A percentile compares a stretch with the other conserved stretches of the same genome.
Conservation (phyloP, 2,113 vertebrate species). For the Sander vitreus region DNA sequence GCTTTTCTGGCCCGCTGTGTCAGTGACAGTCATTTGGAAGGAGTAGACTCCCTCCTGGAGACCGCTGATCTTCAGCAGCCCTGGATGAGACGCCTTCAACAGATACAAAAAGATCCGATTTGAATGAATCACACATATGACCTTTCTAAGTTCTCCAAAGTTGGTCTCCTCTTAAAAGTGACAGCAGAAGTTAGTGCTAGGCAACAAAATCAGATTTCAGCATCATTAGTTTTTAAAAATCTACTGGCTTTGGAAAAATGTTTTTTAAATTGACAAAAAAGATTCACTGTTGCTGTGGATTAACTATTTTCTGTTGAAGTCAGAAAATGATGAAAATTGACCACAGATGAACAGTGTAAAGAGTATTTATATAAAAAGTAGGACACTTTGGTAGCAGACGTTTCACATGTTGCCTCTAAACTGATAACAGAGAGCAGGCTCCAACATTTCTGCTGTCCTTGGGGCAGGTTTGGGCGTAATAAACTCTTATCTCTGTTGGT, state of each 20-base stretch:
- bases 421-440: neutral
- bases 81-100: conserved; percentile 90
- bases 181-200: neutral
- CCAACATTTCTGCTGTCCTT: conserved; percentile 20
- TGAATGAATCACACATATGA: neutral
- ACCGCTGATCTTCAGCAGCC: conserved; percentile 91
- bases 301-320: neutral
- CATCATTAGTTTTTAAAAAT: too few relatives aligned
- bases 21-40: conserved; percentile 92
- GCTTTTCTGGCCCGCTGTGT: conserved; percentile 89
- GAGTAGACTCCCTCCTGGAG: conserved; percentile 89
- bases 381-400: neutral
- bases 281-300: too few relatives aligned
- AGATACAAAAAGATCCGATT: neutral
- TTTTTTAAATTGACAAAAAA: too few relatives aligned
- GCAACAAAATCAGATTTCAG: too few relatives aligned
- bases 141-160: neutral
- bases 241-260: too few relatives aligned
- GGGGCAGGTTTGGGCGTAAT: conserved; percentile 16
- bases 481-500: conserved; percentile 60
- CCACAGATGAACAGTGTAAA: neutral
- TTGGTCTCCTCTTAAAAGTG: neutral
- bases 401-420: neutral
- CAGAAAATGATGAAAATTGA: neutral
- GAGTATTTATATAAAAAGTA: neutral